Base-by-base conservation (phyloP, 2,113 vertebrate genomes). In the human (Homo sapiens) region DNA sequence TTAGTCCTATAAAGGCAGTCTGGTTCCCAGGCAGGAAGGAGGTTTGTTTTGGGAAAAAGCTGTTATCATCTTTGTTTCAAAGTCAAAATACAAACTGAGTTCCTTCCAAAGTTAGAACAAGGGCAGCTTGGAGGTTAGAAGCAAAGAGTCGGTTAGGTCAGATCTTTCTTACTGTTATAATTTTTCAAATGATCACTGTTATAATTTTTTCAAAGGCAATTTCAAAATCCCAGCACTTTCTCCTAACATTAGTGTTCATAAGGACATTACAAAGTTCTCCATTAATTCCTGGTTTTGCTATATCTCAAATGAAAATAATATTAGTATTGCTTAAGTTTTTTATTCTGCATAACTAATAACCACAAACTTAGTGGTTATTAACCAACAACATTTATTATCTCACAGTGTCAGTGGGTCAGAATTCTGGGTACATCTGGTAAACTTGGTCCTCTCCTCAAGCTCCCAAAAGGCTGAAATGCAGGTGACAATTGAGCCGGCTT, bases 201-300 rank as follows among this genome's bases (percentile, higher is more conserved):
- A 45, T 8, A 9, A 45, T 45, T 59, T 59, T 59, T 59, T 25
- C 57, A 59, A 59, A 23, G 57, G 57, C 22, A 23, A 59, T 59
- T 59, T 59, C 23, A 64, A 32, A 64, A 64, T 32, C 27, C 22
- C 10, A 25, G 48, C 4, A 3, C 61, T 79, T 55, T 30, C 25
- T 10, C 3, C 32, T 61, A 40, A 52, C 4, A 6, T 12, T 4
- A 8, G 4, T 14, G 0, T 35, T n/a, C 3, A 0, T 3, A 35
- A 5, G n/a, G 32, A 14, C 8, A 6, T 68, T 14, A 1, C 38
- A 14, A 4, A 10, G 2, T 2, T 82, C 35, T 57, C 52, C 11
- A 43, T 0, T 16, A 8, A 43, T 50, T 52, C 59, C 76, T 12
- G 43, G 20, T 22, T 40, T 61, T 76, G 7, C 5, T 61, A 0